A percentile compares a stretch with the other conserved stretches of the same genome.
Conservation (phyloP, 2,797 vertebrate genomes). For the Platyrinchus mystaceus region DNA sequence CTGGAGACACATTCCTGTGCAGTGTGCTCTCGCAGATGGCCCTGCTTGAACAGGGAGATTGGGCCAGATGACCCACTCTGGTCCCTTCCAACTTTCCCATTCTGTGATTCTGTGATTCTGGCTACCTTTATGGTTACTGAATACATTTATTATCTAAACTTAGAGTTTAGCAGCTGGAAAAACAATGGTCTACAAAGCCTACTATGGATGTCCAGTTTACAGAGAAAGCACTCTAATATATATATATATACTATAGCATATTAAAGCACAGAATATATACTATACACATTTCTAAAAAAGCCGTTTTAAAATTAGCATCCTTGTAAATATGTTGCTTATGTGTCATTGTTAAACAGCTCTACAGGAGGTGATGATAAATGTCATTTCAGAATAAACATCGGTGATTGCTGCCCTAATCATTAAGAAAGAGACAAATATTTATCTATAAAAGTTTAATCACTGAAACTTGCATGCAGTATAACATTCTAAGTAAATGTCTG, state of each 20-base stretch:
- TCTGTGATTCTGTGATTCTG: neutral
- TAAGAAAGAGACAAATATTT: slow-evolving; percentile 34
- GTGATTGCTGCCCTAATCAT: neutral
- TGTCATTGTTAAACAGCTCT: neutral
- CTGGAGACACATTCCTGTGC: neutral
- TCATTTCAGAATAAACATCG: slow-evolving; percentile 5
- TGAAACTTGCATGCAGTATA: neutral
- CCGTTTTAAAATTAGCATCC: neutral
- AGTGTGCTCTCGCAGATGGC: neutral
- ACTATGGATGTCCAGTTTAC: neutral
- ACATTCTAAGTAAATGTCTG: slow-evolving; percentile 8
- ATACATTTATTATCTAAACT: neutral
- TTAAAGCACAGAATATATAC: too few species aligned
- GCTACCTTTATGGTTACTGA: neutral
- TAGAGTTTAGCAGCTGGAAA: neutral
- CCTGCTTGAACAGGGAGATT: neutral
- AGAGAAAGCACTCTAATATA: neutral
- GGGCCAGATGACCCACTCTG: neutral
- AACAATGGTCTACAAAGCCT: neutral
- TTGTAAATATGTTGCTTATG: neutral
- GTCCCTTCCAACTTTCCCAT: neutral
- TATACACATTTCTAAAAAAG: neutral
- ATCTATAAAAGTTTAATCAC: slow-evolving; percentile 54
- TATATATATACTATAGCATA: neutral
- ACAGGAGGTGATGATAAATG: neutral